Conservation (phyloP, 2,888 invertebrate genomes). For the Emmelina monodactyla region DNA sequence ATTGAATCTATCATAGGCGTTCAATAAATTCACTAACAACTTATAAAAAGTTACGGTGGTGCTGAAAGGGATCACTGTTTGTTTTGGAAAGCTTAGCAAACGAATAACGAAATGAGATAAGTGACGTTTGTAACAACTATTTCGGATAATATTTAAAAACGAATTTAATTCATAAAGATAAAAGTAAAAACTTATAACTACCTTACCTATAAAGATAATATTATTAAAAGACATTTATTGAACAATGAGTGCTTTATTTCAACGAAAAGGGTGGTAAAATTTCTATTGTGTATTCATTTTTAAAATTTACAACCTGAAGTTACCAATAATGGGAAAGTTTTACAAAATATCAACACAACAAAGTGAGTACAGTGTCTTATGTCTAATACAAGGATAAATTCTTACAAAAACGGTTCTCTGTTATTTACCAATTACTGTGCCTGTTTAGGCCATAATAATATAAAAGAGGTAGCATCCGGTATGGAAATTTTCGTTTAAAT, state of each 20-base stretch:
- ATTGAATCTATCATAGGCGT: slow-evolving; percentile 74
- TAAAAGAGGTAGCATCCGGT: slow-evolving; percentile 26
- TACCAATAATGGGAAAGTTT: background rate
- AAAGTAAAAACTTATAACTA: no score
- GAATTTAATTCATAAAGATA: no score
- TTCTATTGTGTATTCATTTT: slow-evolving; percentile 29
- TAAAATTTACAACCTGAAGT: slow-evolving; percentile 15
- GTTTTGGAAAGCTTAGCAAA: no score
- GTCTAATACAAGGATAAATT: slow-evolving; percentile 24
- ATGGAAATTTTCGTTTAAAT: slow-evolving; percentile 6
- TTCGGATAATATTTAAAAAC: no score
- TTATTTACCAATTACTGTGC: slow-evolving; percentile 21
- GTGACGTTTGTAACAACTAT: no score
- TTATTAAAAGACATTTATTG: slow-evolving; percentile 25
- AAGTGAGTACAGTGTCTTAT: slow-evolving; percentile 35
- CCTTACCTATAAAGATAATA: no score
- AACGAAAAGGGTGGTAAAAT: slow-evolving; percentile 59
- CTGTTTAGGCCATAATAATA: slow-evolving; percentile 32
- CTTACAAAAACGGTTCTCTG: slow-evolving; percentile 27
- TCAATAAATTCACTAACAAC: slow-evolving; percentile 1
- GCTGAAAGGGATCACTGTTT: no score
- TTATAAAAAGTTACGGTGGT: background rate
- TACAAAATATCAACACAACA: slow-evolving; percentile 12
- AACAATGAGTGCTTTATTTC: slow-evolving; percentile 67
- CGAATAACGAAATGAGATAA: no score